Percentiles rank a stretch among this genome's conserved stretches.
Evolutionary conservation across 92 coral and sea anemone species (phyloP).

Genomic region (Porites cylindrica): DNA sequence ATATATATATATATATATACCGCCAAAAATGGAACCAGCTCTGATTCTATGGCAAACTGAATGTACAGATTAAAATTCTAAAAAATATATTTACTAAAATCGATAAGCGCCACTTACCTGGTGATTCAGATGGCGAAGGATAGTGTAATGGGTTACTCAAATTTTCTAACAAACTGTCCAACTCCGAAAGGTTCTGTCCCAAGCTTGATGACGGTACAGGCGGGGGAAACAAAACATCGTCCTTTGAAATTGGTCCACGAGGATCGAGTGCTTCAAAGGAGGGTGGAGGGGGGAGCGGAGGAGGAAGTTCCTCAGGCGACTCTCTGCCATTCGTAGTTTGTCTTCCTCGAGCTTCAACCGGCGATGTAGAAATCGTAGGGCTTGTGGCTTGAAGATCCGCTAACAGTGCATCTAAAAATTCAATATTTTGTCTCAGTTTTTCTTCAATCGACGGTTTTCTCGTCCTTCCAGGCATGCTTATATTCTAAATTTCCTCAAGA

Average conservation of each 20-base stretch:
- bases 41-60: background rate
- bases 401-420: slow-evolving; percentile 93
- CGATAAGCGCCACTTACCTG: slow-evolving; percentile 51
- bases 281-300: slow-evolving; percentile 94
- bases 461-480: slow-evolving; percentile 82
- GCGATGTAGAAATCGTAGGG: slow-evolving; percentile 56
- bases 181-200: slow-evolving; percentile 93
- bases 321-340: slow-evolving; percentile 73
- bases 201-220: slow-evolving; percentile 79
- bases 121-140: slow-evolving; percentile 50
- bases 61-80: background rate
- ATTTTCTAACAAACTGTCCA: slow-evolving; percentile 93
- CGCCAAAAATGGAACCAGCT: no score
- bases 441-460: slow-evolving; percentile 84
- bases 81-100: background rate
- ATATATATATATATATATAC: no score
- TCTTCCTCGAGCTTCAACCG: slow-evolving; percentile 24
- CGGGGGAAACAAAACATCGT: slow-evolving; percentile 70
- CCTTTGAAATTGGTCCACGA: slow-evolving; percentile 48
- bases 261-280: slow-evolving; percentile 83
- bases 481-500: background rate
- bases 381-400: slow-evolving; percentile 93
- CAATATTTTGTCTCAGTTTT: slow-evolving; percentile 88
- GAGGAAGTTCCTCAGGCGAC: slow-evolving; percentile 94
- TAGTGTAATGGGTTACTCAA: slow-evolving; percentile 78